These are phyloP conservation scores for Octopus bimaculoides DNA, from an alignment of 1,140 invertebrate genomes.

Conservation along the genomic window DNA sequence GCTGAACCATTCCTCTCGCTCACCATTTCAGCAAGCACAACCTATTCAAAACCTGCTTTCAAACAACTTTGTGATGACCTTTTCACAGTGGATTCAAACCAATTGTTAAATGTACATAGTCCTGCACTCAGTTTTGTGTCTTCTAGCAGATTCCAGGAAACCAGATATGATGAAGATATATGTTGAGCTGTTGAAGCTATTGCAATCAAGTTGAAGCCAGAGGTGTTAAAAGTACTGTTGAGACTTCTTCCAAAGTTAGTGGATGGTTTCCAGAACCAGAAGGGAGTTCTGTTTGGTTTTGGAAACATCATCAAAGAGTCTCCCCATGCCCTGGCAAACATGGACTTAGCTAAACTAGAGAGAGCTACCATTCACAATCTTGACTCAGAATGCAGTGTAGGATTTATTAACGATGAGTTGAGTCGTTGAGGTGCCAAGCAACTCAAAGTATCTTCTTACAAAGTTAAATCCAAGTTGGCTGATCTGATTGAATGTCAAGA, in stretches of 20 bases:
- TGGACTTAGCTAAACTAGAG: neutral
- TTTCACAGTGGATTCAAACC: neutral
- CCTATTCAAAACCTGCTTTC: neutral
- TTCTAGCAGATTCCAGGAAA: neutral
- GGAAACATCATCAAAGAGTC: neutral
- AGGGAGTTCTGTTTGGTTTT: neutral
- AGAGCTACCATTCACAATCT: neutral
- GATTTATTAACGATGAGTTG: neutral
- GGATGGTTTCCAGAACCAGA: neutral
- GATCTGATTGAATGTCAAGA: neutral
- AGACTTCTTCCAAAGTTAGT: neutral
- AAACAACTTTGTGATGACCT: neutral
- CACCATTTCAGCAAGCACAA: neutral
- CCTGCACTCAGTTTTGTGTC: neutral
- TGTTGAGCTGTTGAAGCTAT: neutral
- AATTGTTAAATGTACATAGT: too few relatives aligned
- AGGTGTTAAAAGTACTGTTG: neutral
- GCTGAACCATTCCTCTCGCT: slow-evolving; percentile 12
- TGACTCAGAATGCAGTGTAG: neutral
- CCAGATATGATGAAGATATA: slow-evolving; percentile 9
- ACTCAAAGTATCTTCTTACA: neutral
- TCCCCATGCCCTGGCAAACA: neutral
- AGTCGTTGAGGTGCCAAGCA: neutral
- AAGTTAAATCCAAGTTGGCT: neutral
- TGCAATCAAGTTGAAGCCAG: neutral